Percentiles rank a stretch among this genome's conserved stretches.
phyloP scores from a whole-genome alignment of 2,113 vertebrate species.

The Andinoacara biseriatus region DNA sequence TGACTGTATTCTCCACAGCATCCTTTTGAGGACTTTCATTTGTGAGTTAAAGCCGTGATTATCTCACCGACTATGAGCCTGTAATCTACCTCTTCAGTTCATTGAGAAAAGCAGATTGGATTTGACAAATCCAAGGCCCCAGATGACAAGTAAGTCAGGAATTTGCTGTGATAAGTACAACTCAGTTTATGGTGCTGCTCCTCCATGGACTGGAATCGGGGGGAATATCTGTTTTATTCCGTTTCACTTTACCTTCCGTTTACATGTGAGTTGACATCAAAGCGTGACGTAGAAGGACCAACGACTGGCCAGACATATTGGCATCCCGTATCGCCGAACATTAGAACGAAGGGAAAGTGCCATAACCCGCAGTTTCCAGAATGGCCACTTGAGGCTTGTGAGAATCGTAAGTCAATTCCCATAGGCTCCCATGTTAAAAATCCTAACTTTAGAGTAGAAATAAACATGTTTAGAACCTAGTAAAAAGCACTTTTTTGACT shows the following conservation, averaged over 20 bases:
- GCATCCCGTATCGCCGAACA: not conserved
- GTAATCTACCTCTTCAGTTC: constrained; percentile 63
- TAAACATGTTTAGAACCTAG: not conserved
- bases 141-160: constrained; percentile 71
- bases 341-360: not conserved
- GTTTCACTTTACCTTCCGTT: constrained; percentile 8
- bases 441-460: not conserved
- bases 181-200: constrained; percentile 27
- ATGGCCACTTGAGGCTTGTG: not conserved
- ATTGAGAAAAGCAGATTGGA: constrained; percentile 73
- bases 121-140: constrained; percentile 67
- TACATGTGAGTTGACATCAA: constrained; percentile 29
- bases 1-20: constrained; percentile 33
- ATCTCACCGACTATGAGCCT: constrained; percentile 58
- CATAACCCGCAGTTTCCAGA: not conserved
- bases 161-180: constrained; percentile 53
- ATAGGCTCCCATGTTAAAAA: not conserved
- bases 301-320: not conserved
- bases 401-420: not conserved
- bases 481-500: not conserved
- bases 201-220: constrained; percentile 7
- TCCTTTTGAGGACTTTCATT: constrained; percentile 57
- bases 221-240: constrained; percentile 19
- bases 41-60: constrained; percentile 56
- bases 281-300: constrained; percentile 37